Evolutionary conservation across 2,113 vertebrate species (phyloP), one percentile per base, ranked within the genome.

Genomic region (Plotosus lineatus): DNA sequence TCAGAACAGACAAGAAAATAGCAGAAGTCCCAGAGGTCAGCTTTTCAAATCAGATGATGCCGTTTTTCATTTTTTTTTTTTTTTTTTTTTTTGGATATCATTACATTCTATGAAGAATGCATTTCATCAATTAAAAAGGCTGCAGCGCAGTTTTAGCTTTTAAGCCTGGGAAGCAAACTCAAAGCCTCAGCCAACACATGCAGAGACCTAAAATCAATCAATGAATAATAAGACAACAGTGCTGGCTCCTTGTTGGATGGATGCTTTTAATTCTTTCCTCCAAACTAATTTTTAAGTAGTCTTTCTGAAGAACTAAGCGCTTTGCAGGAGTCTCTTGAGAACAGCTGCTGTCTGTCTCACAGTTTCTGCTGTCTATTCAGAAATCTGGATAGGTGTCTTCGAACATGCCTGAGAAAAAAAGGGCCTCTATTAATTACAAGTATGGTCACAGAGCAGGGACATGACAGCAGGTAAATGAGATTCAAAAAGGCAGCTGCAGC

Each of bases 191-290:
- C 81, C 77, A 77, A 80, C 72, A 66, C 51, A 81, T 83, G 78
- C 26, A 46, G 56, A 23, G 82, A 75, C 83, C 82, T 85, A 71
- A 72, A 81, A 88, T 89, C 87, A 89, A 86, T 87, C 66, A 81
- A 83, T 90, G 85, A 90, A 90, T 91, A 88, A 92, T 91, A 88
- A 92, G 91, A 89, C 87, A 90, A 78, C 83, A 90, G 40, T 15
- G 17, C 31, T 28, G 68, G 66, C 61, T 60, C 81, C 83, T 74
- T 69, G 66, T 71, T 88, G 81, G 87, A 85, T 75, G 26, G 40
- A 17, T 74, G 83, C 85, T 88, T 90, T 89, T 86, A 86, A 90
- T 93, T 89, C 85, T 79, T 77, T 65, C 80, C 74, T 60, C 42
- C 77, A 63, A 75, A 88, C 85, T 82, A 81, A 55, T 86, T 88